Evolutionary conservation across 2,888 invertebrate genomes (phyloP).

Genomic region (Tenodera sinensis): DNA sequence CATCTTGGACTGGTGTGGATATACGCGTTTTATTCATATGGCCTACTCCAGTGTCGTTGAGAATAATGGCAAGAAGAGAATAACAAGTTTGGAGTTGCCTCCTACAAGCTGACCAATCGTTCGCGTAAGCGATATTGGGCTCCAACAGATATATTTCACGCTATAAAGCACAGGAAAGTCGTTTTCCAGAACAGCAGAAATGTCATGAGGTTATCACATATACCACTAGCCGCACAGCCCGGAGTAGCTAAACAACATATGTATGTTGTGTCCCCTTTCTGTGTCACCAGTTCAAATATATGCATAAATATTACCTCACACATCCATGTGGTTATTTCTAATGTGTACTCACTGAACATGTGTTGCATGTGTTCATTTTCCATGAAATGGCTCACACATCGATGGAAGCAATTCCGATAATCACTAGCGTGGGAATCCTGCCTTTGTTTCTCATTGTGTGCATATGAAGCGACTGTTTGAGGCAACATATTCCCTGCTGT

Average conservation of each 20-base stretch:
- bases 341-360: background rate
- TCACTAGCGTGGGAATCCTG: background rate
- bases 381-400: background rate
- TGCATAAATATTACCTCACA: background rate
- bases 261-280: background rate
- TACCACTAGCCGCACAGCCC: background rate
- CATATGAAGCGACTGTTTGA: background rate
- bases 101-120: background rate
- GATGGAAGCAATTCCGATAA: background rate
- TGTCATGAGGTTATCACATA: background rate
- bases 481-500: no score
- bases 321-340: background rate
- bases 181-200: background rate
- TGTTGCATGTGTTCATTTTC: background rate
- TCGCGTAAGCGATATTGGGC: background rate
- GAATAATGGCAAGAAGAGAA: background rate
- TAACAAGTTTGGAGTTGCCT: background rate
- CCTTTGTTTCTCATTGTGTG: background rate
- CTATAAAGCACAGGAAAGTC: background rate
- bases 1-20: no score
- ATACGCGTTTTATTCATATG: no score
- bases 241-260: background rate
- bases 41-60: background rate
- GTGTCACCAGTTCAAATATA: background rate
- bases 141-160: background rate